Evolutionary conservation across 2,797 vertebrate genomes (phyloP).

Genomic region (Psittacula derbiana): DNA sequence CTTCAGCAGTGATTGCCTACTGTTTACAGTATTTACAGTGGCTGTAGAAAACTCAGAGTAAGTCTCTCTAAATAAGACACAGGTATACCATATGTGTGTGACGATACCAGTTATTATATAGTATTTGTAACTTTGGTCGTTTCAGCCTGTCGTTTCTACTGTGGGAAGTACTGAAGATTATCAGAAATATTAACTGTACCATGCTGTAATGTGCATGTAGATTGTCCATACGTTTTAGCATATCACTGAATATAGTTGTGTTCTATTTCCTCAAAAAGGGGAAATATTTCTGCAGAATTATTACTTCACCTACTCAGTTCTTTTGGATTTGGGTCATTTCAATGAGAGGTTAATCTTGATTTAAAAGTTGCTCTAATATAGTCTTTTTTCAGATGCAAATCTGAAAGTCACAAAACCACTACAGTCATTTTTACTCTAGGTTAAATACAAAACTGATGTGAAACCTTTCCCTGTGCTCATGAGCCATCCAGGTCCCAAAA

Average conservation of each 20-base stretch:
- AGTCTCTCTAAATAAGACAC: neutral
- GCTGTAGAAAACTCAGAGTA: neutral
- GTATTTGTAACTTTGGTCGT: neutral
- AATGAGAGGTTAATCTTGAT: neutral
- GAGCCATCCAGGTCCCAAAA: neutral
- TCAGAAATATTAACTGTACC: neutral
- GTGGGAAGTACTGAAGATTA: neutral
- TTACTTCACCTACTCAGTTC: neutral
- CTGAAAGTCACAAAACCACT: neutral
- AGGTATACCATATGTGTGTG: neutral
- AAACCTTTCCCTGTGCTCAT: fast-evolving
- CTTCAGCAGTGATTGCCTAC: neutral
- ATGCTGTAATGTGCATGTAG: neutral
- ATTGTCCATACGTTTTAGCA: neutral
- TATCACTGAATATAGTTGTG: neutral
- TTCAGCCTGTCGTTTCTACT: neutral
- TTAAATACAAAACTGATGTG: neutral
- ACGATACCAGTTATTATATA: fast-evolving
- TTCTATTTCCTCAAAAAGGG: neutral
- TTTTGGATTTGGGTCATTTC: neutral
- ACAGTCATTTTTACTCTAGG: neutral
- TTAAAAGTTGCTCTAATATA: neutral
- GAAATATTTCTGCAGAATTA: neutral
- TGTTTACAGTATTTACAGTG: neutral
- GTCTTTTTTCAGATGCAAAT: neutral